Evolutionary conservation across 2,888 invertebrate genomes (phyloP), one percentile per base, ranked within the genome.

Genomic region (Plagodis pulveraria): DNA sequence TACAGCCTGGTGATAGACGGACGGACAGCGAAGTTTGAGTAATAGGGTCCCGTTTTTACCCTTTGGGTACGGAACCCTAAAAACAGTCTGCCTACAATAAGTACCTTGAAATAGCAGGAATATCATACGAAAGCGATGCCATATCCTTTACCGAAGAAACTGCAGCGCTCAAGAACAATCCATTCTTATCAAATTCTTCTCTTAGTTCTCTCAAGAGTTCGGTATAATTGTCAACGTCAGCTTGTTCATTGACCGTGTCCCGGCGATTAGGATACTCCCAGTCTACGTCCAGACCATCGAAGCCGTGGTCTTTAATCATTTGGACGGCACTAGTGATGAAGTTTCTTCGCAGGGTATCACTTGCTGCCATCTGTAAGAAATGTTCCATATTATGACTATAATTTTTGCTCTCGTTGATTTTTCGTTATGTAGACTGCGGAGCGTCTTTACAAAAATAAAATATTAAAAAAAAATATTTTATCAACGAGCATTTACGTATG

Each of bases 281-380:
- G 76, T 96, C 96, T 0, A 96, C 49, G 72, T 96, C 96, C 0
- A 96, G 84, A 0, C 96, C 96, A 71, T 96, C 95, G 63, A 96
- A 96, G 0, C 89, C 89, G 70, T 95, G 86, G 5, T 86, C 84
- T 42, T 83, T 73, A 0, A 96, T 69, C 73, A 95, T 94, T 0
- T 81, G 71, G 0, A 94, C 73, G 0, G 94, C 93, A 54, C 94
- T 94, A 5, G 88, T 72, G 22, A 95, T 93, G 70, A 96, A 95
- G 46, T 75, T 83, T 0, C 83, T 76, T n/a, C 95, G 90, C 0
- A 84, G 66, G 0, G 58, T 55, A 2, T 93, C 72, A 47, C 81
- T 83, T 8, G 85, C 84, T 34, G 93, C 86, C 84, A 94, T 89
- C 85, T 88, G 68, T 8, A 11, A 22, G 38, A n/a, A 53, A 1